Evolutionary conservation across 2,113 vertebrate genomes (phyloP).

Genomic region (Agelaius phoeniceus): DNA sequence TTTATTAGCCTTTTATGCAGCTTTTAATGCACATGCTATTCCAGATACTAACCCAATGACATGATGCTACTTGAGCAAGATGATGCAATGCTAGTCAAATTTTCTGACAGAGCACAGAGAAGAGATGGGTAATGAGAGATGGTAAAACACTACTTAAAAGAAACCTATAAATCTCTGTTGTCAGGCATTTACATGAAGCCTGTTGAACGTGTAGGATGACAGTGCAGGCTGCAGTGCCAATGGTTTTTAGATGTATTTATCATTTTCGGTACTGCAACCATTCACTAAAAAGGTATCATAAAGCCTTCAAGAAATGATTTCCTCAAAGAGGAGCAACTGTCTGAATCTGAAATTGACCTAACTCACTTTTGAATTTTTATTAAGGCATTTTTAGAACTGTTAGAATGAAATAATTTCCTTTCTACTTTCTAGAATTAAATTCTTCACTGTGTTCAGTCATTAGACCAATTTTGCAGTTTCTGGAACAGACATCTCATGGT

Average conservation of each 20-base stretch:
- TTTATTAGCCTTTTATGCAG: neutral
- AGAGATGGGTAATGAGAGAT: neutral
- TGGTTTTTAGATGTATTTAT: neutral
- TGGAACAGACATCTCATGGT: neutral
- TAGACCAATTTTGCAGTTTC: neutral
- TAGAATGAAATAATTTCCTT: neutral
- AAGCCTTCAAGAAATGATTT: neutral
- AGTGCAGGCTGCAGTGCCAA: neutral
- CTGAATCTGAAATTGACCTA: neutral
- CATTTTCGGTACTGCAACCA: neutral
- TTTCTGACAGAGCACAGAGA: neutral
- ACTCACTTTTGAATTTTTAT: neutral
- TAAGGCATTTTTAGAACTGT: neutral
- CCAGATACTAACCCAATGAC: neutral
- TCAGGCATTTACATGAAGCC: neutral
- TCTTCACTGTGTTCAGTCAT: neutral
- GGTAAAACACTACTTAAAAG: conserved; percentile 31
- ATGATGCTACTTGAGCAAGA: neutral
- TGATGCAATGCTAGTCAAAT: conserved; percentile 28
- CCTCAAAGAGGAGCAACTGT: neutral
- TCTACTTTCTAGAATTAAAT: neutral
- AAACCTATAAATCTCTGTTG: conserved; percentile 18
- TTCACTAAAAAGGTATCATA: neutral
- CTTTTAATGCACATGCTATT: neutral
- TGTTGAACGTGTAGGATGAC: neutral